Percentiles rank a stretch among this genome's conserved stretches.
Conservation (phyloP, 1,140 invertebrate genomes). For the Oryctes rhinoceros region DNA sequence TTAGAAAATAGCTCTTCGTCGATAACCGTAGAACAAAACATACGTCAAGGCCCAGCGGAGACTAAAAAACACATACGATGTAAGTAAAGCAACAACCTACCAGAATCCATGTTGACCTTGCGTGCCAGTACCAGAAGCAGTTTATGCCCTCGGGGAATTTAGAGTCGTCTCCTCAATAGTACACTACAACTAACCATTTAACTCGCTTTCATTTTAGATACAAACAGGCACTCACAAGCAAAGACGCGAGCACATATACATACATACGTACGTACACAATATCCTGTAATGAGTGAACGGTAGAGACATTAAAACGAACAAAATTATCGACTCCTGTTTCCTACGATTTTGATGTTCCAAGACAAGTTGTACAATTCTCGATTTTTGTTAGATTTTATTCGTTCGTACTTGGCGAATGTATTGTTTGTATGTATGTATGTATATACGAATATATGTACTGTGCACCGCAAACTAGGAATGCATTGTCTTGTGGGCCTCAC, state of each 20-base stretch:
- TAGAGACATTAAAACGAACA: neutral
- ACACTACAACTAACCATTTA: conserved; percentile 20
- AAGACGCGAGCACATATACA: neutral
- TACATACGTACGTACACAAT: neutral
- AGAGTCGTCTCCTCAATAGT: conserved; percentile 23
- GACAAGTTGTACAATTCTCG: neutral
- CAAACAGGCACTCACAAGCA: conserved; percentile 16
- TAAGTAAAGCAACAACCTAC: conserved; percentile 22
- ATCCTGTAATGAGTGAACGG: neutral
- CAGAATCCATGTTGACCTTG: conserved; percentile 36
- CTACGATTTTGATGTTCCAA: conserved; percentile 1
- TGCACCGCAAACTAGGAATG: neutral
- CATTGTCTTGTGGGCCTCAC: conserved; percentile 37
- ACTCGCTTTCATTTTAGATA: conserved; percentile 37
- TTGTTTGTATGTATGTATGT: neutral
- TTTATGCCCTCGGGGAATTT: conserved; percentile 4
- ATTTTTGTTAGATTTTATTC: neutral
- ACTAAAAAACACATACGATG: neutral
- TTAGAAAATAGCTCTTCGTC: neutral
- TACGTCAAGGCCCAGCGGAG: neutral
- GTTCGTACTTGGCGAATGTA: too few species aligned
- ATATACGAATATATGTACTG: neutral
- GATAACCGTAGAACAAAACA: neutral
- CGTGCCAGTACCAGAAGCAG: conserved; percentile 37
- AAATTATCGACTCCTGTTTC: neutral